Evolutionary conservation across 2,113 vertebrate species (phyloP), one percentile per base, ranked within the genome.

Genomic region (Semnornis frantzii): DNA sequence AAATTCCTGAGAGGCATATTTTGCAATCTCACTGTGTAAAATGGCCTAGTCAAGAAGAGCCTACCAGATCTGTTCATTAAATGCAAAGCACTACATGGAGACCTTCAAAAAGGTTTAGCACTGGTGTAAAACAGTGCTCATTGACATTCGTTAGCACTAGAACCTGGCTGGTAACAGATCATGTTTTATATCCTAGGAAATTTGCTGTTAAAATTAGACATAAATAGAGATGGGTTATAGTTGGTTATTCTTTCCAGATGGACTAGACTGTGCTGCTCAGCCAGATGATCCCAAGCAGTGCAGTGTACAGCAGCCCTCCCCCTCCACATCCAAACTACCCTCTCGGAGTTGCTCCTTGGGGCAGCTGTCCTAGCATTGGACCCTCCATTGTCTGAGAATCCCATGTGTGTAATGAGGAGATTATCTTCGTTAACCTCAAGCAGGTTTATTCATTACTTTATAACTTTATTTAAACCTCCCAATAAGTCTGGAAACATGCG

Each of bases 161-260:
- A 86, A 83, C 74, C 85, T 86, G 88, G 64, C 80, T 81, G 62
- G 33, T 78, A 92, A 84, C 77, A 89, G 89, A 86, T 86, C 66
- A 72, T 90, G 84, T 69, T 83, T 92, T 96, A 88, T 90, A 92
- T 93, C 88, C 39, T 75, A 82, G 63, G 77, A 93, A 94, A 93
- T 92, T 72, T 89, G 76, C 80, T 86, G 90, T 90, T 96, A 93
- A 95, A 96, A 90, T 92, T 78, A 93, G 79, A 78, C 85, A 64
- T 77, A 95, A 92, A 77, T 88, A 88, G 90, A 93, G 69, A 69
- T 85, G 76, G 69, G 20, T 76, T 93, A 28, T 93, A 95, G 78
- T 90, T 87, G 93, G 81, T 84, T 94, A 90, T 89, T 96, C 73
- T 64, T 95, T 96, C 92, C 81, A 83, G 88, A 90, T 88, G 92